Evolutionary conservation across 1,140 invertebrate species (phyloP).

Genomic region (Episyrphus balteatus): DNA sequence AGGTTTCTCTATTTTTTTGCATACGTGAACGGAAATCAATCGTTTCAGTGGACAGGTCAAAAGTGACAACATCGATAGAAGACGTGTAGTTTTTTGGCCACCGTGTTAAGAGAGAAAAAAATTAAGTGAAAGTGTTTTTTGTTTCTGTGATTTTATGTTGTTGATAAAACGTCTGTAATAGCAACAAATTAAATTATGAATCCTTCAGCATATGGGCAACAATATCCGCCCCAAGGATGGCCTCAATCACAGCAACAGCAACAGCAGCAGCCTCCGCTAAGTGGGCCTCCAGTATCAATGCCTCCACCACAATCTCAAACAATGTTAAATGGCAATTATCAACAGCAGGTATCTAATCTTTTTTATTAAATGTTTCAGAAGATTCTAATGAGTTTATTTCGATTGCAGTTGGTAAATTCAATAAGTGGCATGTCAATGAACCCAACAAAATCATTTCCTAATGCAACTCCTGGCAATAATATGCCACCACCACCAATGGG

Average conservation of each 20-base stretch:
- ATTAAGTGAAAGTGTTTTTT: too few relatives aligned
- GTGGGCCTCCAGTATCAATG: slow-evolving; percentile 17
- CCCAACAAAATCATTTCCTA: slow-evolving; percentile 21
- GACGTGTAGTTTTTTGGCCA: too few relatives aligned
- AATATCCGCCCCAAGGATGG: neutral
- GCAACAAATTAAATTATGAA: too few relatives aligned
- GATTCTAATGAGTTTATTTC: neutral
- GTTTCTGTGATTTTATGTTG: too few relatives aligned
- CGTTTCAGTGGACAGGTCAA: too few relatives aligned
- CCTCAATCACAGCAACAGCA: slow-evolving; percentile 12
- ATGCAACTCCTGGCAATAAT: neutral
- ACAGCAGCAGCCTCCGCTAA: slow-evolving; percentile 15
- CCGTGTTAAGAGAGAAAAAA: too few relatives aligned
- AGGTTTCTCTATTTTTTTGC: too few relatives aligned
- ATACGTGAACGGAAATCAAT: too few relatives aligned
- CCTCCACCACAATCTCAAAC: slow-evolving; percentile 11
- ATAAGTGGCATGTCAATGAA: slow-evolving; percentile 27
- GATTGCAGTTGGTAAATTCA: slow-evolving; percentile 23
- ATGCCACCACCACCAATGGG: slow-evolving; percentile 8
- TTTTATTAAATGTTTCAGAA: neutral
- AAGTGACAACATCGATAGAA: too few relatives aligned
- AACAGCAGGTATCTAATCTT: slow-evolving; percentile 25
- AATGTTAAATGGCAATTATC: slow-evolving; percentile 30
- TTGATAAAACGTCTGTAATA: too few relatives aligned
- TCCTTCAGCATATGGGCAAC: too few relatives aligned